Conservation (phyloP, 2,888 invertebrate genomes). For the Saturnia japonica region DNA sequence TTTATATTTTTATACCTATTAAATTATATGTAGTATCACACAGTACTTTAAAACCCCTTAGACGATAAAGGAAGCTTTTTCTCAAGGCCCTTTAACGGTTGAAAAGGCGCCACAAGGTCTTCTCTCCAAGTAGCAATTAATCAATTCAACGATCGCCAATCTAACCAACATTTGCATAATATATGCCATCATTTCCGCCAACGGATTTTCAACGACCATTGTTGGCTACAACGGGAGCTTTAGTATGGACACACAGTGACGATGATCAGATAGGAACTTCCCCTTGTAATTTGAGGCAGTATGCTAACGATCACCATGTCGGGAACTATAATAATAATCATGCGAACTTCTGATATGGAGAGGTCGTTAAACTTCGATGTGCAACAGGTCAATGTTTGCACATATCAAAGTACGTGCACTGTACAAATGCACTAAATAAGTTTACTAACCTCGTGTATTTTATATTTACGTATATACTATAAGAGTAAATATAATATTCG, state of each 20-base stretch:
- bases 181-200: constrained; percentile 27
- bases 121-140: neutral
- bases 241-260: constrained; percentile 38
- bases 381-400: constrained; percentile 23
- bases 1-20: too few relatives aligned
- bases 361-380: constrained; percentile 25
- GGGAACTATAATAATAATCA: constrained; percentile 30
- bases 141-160: constrained; percentile 1
- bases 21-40: neutral
- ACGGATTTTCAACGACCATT: constrained; percentile 21
- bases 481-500: too few relatives aligned
- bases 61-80: neutral
- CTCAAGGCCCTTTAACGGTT: neutral
- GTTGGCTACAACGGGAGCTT: constrained; percentile 15
- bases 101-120: neutral
- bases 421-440: neutral
- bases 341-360: constrained; percentile 35
- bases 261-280: constrained; percentile 50
- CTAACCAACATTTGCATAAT: constrained; percentile 4
- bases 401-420: neutral
- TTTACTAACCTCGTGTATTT: neutral
- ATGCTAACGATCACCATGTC: constrained; percentile 41
- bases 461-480: too few relatives aligned
- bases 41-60: neutral
- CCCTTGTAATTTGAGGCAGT: constrained; percentile 36